Conservation (phyloP, 2,797 vertebrate species). For the Chlorospingus semifuscus region DNA sequence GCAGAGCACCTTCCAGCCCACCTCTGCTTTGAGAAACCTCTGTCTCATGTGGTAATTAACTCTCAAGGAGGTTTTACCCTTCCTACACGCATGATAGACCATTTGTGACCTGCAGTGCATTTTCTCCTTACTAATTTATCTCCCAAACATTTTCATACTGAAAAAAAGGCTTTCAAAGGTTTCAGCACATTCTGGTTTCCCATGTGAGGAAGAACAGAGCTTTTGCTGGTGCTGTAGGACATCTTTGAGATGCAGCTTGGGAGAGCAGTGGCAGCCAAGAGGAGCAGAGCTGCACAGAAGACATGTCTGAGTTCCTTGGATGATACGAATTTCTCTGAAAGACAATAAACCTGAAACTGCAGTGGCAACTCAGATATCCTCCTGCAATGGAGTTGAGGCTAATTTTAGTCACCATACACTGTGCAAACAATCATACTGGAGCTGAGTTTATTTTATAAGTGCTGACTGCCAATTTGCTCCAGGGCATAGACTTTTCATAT, state of each 20-base stretch:
- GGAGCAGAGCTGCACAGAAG: constrained; percentile 4
- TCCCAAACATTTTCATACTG: background rate
- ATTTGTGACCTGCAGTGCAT: accelerated
- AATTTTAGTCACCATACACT: constrained; percentile 44
- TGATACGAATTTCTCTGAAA: background rate
- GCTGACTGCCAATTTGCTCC: constrained; percentile 33
- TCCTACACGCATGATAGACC: background rate
- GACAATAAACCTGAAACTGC: constrained; percentile 45
- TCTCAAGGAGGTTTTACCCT: background rate
- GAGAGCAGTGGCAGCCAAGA: background rate
- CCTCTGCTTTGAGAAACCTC: background rate
- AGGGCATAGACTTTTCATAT: background rate
- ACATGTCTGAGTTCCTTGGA: background rate
- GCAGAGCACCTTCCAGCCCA: background rate
- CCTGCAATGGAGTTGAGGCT: background rate
- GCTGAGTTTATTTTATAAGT: constrained; percentile 20
- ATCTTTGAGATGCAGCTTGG: background rate
- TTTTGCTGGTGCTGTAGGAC: background rate
- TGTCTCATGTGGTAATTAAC: no score
- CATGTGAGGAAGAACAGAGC: background rate
- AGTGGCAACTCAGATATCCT: constrained; percentile 37
- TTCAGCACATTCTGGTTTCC: background rate
- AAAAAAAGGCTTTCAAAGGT: background rate
- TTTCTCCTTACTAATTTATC: background rate
- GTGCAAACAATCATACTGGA: constrained; percentile 23